Evolutionary conservation across 2,113 vertebrate genomes (phyloP).

Genomic region (Protobothrops mucrosquamatus): DNA sequence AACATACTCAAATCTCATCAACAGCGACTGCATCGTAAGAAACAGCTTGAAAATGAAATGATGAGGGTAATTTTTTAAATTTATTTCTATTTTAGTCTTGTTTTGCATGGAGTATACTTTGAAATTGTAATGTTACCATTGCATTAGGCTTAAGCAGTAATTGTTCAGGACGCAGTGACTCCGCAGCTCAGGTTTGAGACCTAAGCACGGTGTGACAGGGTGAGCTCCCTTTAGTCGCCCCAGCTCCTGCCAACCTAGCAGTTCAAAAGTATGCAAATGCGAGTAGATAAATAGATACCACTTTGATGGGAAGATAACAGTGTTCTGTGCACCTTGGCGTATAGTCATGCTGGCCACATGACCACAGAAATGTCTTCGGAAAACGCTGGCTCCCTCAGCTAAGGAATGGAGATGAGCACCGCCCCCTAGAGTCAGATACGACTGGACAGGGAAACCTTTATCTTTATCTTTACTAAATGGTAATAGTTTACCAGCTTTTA

Average conservation of each 20-base stretch:
- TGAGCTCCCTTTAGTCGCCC: neutral
- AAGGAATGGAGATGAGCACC: neutral
- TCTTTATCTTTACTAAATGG: neutral
- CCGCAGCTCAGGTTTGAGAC: neutral
- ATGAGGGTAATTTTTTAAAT: constrained; percentile 81
- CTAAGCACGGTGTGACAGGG: rapidly evolving
- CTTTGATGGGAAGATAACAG: neutral
- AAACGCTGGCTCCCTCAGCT: neutral
- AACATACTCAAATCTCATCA: constrained; percentile 97
- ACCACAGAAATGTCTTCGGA: neutral
- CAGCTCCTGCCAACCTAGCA: neutral
- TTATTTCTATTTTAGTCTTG: constrained; percentile 32
- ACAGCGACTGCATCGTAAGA: constrained; percentile 89
- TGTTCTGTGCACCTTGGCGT: neutral
- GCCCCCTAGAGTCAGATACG: neutral
- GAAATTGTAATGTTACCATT: neutral
- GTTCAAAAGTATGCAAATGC: neutral
- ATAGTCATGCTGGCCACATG: neutral
- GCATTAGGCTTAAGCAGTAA: neutral
- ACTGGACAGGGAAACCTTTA: neutral
- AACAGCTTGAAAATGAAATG: constrained; percentile 98
- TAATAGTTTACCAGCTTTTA: neutral
- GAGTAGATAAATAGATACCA: neutral
- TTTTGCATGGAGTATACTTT: neutral
- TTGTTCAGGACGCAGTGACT: neutral